Base-by-base conservation (phyloP, 1,140 invertebrate species). In the Bacillus rossius region DNA sequence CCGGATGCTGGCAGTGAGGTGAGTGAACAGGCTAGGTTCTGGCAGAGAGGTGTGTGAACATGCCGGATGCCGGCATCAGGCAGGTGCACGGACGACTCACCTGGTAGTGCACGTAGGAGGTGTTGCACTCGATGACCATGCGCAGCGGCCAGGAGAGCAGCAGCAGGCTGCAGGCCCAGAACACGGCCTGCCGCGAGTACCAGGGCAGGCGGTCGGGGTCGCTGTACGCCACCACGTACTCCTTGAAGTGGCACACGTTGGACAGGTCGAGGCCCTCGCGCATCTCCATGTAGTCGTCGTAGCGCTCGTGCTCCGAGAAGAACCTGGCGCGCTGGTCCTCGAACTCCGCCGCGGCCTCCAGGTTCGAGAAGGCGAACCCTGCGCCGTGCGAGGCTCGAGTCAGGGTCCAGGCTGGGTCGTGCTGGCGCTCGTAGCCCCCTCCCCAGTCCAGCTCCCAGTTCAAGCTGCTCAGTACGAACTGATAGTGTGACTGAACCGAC, bases 271-370 rank as follows among this genome's bases (percentile, higher is more conserved):
- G 78, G 10, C 91, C 90, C 68, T 94, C 92, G 3, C 87, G 74
- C 81, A 91, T 92, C 75, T 94, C 91, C 86, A 93, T 89, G 71
- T 92, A 93, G 72, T 93, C 89, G 67, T 93, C 91, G 45, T 84
- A 81, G 16, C 85, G 69, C 73, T 91, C 89, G 73, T 92, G 83
- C 53, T 91, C 88, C 25, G 84, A 82, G 65, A 92, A 93, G 73
- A 94, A 94, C 62, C 86, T 75, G 13, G 86, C 83, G 60, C 91
- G 76, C 66, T 92, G 89, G 62, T 91, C 88, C 69, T 93, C 90
- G 67, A 93, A 93, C 74, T 90, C 90, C 66, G 79, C 84, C 2
- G 89, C 88, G 1, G 89, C 86, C 62, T 88, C 84, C 43, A 87
- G 79, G 65, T 88, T 89, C 13, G 88, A 85, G 67, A 92, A 93